Percentiles rank a stretch among this genome's conserved stretches.
Conservation (phyloP, 2,888 invertebrate genomes). For the Strigamia transsilvanica region DNA sequence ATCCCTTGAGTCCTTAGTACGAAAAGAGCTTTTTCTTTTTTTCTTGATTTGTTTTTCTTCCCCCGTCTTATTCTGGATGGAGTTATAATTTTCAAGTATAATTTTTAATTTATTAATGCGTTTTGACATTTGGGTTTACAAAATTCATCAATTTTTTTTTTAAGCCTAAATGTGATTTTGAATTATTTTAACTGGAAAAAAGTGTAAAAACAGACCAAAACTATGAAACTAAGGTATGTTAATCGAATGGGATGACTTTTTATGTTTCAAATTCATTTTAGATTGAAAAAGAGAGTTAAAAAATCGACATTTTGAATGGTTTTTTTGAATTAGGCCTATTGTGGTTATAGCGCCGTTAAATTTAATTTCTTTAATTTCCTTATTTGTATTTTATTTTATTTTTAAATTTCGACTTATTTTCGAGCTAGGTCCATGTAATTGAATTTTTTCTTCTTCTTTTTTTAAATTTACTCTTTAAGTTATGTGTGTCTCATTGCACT, state of each 20-base stretch:
- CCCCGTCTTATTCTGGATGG: too few relatives aligned
- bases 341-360: too few relatives aligned
- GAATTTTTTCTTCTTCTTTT: neutral
- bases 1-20: slow-evolving; percentile 6
- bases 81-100: too few relatives aligned
- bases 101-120: too few relatives aligned
- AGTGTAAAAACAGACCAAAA: neutral
- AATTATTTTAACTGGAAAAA: neutral
- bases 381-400: too few relatives aligned
- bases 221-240: neutral
- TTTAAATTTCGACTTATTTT: neutral
- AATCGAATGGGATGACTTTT: neutral
- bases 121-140: neutral
- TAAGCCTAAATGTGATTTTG: neutral
- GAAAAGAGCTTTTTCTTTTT: slow-evolving; percentile 25
- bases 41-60: neutral
- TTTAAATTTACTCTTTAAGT: slow-evolving; percentile 30
- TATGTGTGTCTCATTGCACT: slow-evolving; percentile 31
- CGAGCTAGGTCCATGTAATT: neutral
- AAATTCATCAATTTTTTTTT: too few relatives aligned
- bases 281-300: neutral
- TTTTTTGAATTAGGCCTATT: neutral
- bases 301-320: too few relatives aligned
- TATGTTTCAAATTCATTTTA: too few relatives aligned
- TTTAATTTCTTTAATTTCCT: too few relatives aligned